Evolutionary conservation across 1,140 invertebrate genomes (phyloP).

Genomic region (Chironomus tepperi): DNA sequence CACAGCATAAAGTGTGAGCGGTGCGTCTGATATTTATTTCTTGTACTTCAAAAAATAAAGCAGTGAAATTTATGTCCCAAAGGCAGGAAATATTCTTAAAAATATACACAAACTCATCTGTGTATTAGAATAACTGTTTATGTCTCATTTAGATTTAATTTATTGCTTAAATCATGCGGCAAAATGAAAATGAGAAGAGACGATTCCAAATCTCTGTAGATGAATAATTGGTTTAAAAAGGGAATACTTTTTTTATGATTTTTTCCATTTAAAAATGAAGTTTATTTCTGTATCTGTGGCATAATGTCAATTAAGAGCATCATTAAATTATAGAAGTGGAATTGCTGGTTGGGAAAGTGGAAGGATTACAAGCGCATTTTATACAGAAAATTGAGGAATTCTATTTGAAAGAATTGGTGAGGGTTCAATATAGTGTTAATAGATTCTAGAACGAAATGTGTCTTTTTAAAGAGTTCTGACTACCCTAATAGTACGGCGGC

Average conservation of each 20-base stretch:
- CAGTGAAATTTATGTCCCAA: neutral
- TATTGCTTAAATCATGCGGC: neutral
- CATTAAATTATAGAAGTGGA: neutral
- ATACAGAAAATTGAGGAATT: too few species aligned
- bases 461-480: too few species aligned
- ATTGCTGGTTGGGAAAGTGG: too few species aligned
- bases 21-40: too few species aligned
- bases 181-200: conserved; percentile 14
- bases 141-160: conserved; percentile 14
- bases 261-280: neutral
- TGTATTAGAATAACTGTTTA: neutral
- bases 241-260: conserved; percentile 5
- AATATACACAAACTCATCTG: neutral
- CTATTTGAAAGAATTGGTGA: too few species aligned
- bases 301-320: conserved; percentile 1
- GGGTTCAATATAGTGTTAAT: too few species aligned
- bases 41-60: neutral
- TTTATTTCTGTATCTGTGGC: neutral
- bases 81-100: neutral
- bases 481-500: too few species aligned
- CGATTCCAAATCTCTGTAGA: neutral
- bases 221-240: neutral
- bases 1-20: too few species aligned
- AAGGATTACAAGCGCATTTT: too few species aligned
- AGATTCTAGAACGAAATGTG: too few species aligned